Conservation (phyloP, 1,140 invertebrate species). For the Thaumatotibia leucotreta region DNA sequence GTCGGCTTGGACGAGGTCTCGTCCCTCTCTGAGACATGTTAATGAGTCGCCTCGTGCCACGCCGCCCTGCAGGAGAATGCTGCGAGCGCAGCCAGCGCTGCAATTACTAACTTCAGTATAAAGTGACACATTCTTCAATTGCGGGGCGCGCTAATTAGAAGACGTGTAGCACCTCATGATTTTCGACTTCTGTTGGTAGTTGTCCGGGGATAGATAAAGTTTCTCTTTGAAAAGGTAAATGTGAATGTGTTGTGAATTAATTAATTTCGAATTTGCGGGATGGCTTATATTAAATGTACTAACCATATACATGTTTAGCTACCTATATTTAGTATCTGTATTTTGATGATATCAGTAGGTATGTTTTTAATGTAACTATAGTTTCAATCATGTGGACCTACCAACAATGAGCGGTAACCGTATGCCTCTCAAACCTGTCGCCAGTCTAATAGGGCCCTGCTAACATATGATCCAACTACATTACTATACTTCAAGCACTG, state of each 20-base stretch:
- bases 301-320: no score
- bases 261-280: no score
- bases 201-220: not conserved
- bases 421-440: no score
- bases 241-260: no score
- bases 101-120: not conserved
- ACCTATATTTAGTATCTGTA: no score
- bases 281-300: no score
- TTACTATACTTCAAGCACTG: not conserved
- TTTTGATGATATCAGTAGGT: no score
- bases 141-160: constrained; percentile 12
- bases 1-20: not conserved
- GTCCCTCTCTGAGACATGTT: not conserved
- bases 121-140: constrained; percentile 13
- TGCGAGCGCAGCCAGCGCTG: not conserved
- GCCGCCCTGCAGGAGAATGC: not conserved
- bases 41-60: not conserved
- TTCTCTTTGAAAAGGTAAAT: not conserved
- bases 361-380: no score
- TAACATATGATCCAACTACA: no score
- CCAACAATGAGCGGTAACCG: no score
- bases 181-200: not conserved
- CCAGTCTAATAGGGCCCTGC: no score
- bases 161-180: not conserved
- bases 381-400: no score